phyloP scores from a whole-genome alignment of 2,113 vertebrate species.

The Anas platyrhynchos region DNA sequence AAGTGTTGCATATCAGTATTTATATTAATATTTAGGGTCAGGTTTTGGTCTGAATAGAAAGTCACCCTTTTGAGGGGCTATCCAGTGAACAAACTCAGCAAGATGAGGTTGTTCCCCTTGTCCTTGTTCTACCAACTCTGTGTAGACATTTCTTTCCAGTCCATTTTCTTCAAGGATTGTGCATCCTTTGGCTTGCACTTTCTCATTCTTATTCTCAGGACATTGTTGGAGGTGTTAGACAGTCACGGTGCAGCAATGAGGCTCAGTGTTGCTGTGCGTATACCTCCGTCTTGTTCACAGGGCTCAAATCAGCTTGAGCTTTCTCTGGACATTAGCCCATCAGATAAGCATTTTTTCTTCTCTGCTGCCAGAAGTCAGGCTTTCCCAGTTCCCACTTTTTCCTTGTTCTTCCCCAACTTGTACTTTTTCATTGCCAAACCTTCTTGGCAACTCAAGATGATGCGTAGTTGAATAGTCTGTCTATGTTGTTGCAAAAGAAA shows the following conservation, averaged over 20 bases:
- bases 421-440: neutral
- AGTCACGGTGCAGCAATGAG: rapidly evolving
- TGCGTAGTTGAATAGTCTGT: neutral
- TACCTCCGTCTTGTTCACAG: rapidly evolving
- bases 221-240: neutral
- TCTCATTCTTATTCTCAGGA: neutral
- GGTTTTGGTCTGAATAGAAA: neutral
- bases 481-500: neutral
- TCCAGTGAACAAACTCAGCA: neutral
- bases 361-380: neutral
- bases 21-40: neutral
- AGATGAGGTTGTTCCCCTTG: neutral
- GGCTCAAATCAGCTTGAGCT: neutral
- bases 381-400: conserved; percentile 3
- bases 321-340: conserved; percentile 1
- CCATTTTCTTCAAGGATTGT: neutral
- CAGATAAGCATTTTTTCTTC: neutral
- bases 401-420: neutral
- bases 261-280: neutral
- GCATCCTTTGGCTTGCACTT: neutral
- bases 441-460: neutral
- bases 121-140: neutral
- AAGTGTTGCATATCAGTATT: neutral
- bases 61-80: neutral
- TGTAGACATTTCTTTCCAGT: neutral